Conservation (phyloP, 2,888 invertebrate genomes). For the Ernsta delagoae region DNA sequence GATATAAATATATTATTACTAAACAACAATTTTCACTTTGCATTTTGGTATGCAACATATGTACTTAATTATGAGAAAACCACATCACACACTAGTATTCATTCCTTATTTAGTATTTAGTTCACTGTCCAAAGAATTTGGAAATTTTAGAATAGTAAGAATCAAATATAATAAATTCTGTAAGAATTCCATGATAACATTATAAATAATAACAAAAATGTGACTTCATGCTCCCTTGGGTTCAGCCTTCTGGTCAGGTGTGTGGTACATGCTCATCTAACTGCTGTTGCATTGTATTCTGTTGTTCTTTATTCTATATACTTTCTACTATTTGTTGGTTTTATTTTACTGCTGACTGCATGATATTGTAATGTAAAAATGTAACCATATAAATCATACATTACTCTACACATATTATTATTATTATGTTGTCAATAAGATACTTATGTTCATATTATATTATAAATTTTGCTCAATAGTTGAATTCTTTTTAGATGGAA, state of each 20-base stretch:
- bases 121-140: constrained; percentile 14
- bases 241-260: constrained; percentile 29
- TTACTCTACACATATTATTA: no score
- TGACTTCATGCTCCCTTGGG: constrained; percentile 28
- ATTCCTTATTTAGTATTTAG: background rate
- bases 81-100: background rate
- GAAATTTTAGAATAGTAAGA: background rate
- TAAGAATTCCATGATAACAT: background rate
- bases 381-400: no score
- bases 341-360: background rate
- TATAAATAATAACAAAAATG: constrained; percentile 30
- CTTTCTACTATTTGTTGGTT: background rate
- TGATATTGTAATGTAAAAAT: no score
- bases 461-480: no score
- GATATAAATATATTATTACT: no score
- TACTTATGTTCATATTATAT: no score
- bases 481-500: constrained; percentile 95
- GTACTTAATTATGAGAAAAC: no score
- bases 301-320: background rate
- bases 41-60: no score
- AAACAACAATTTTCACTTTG: no score
- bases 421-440: no score
- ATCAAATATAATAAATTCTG: background rate
- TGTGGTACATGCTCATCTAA: constrained; percentile 21
- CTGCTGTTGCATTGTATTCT: background rate